Evolutionary conservation across 2,797 vertebrate genomes (phyloP).

Genomic region (Liasis olivaceus): DNA sequence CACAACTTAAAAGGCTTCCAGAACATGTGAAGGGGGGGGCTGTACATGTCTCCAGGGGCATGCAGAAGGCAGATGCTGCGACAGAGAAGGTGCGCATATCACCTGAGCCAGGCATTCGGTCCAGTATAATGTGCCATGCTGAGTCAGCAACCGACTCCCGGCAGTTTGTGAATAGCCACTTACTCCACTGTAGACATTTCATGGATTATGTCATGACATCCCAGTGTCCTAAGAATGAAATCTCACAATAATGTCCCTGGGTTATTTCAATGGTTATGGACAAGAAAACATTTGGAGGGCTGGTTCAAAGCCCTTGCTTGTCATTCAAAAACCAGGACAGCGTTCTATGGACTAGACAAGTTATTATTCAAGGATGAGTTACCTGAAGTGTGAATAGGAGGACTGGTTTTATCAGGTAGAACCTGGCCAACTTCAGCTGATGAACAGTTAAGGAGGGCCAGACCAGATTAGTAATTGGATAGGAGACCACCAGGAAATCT

Average conservation of each 20-base stretch:
- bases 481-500: not conserved
- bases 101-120: no score
- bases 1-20: no score
- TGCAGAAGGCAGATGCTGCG: no score
- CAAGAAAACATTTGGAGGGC: not conserved
- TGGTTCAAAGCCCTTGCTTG: not conserved
- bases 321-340: not conserved
- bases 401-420: not conserved
- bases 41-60: no score
- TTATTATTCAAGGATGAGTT: not conserved
- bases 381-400: not conserved
- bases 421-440: not conserved
- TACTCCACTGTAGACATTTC: not conserved
- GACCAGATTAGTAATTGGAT: not conserved
- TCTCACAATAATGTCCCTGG: not conserved
- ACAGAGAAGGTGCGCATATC: no score
- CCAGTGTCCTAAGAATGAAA: not conserved
- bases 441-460: not conserved
- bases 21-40: no score
- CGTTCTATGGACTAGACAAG: not conserved
- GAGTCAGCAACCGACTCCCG: not conserved
- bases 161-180: not conserved
- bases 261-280: not conserved
- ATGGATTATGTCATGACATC: not conserved
- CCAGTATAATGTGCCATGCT: not conserved